Base-by-base conservation (phyloP, 2,113 vertebrate genomes). In the Pterocles burchelli region DNA sequence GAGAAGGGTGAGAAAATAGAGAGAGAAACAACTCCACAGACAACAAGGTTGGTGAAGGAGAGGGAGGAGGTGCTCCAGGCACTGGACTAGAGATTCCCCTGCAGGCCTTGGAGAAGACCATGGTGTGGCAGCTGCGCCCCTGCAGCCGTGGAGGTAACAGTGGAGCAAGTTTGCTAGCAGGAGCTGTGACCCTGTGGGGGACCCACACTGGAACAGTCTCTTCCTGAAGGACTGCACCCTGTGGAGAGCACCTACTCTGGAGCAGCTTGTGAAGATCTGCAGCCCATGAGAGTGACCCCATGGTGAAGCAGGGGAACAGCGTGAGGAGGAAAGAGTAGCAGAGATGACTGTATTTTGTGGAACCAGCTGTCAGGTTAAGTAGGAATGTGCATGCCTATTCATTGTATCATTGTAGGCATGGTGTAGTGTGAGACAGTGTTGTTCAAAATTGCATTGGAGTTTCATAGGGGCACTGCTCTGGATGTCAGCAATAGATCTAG, bases 111-210 rank as follows among this genome's bases (percentile, higher is more conserved):
- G 20, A 55, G 31, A 26, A 25, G 33, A 5, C 9, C 11, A 2
- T 5, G 2, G 28, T 70, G n/a, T 34, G 8, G 22, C 24, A 22
- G 25, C 9, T 57, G 43, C 28, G 16, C 51, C 20, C 13, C 36
- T 31, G 34, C 25, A 17, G 52, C 24, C 13, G 4, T 8, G 22
- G 26, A 49, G 28, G 33, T 2, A 6, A 43, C 3, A 1, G 21
- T 61, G 7, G 34, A 75, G 33, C 33, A 41, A 19, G 29, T 38
- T 51, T 74, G 4, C 18, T 86, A 48, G 4, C 58, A 73, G 58
- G 18, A 72, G 4, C 9, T 75, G 20, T 29, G 36, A 54, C 16
- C 55, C 33, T 0, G 0, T 4, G 3, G 6, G 12, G 11, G 14
- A 13, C 14, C 16, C 43, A 28, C 1, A 1, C 17, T 41, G 17